These are phyloP conservation scores for Hyalella azteca DNA, from an alignment of 2,888 invertebrate species.

Conservation along the genomic window DNA sequence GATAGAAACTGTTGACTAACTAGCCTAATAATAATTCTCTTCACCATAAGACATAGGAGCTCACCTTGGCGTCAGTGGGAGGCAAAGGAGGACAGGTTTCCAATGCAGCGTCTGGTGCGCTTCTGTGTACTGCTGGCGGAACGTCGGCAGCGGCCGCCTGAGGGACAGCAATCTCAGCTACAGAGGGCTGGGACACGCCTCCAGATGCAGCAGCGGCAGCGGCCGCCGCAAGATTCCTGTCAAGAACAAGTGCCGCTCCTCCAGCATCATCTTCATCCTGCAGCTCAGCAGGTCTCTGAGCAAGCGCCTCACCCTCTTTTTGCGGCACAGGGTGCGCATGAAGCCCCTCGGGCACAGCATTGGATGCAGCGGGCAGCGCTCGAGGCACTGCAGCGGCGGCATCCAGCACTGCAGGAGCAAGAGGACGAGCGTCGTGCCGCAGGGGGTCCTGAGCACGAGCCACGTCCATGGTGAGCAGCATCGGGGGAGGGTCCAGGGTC, in stretches of 20 bases:
- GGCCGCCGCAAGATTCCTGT: conserved; percentile 47
- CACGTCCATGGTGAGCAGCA: conserved; percentile 40
- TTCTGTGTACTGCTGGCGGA: neutral
- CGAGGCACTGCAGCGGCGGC: conserved; percentile 73
- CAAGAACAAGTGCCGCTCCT: conserved; percentile 41
- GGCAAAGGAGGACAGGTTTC: neutral
- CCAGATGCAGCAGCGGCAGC: conserved; percentile 38
- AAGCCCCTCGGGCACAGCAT: conserved; percentile 46
- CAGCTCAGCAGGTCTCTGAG: conserved; percentile 16
- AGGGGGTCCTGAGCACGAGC: neutral
- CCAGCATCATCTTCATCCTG: conserved; percentile 50
- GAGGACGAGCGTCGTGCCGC: neutral
- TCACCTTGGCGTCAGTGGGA: neutral
- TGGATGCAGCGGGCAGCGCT: conserved; percentile 62
- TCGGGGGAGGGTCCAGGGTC: conserved; percentile 56
- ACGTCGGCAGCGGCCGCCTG: neutral
- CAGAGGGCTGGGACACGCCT: neutral
- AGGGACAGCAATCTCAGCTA: conserved; percentile 1
- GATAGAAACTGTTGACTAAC: no score
- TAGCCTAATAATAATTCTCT: no score
- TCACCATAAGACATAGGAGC: neutral
- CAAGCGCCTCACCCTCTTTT: conserved; percentile 39
- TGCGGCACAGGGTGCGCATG: conserved; percentile 27
- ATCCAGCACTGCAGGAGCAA: neutral
- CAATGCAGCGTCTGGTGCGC: neutral